Conservation (phyloP, 30 jellyfish, hydroid and myxozoan species). For the Aurelia sp. region DNA sequence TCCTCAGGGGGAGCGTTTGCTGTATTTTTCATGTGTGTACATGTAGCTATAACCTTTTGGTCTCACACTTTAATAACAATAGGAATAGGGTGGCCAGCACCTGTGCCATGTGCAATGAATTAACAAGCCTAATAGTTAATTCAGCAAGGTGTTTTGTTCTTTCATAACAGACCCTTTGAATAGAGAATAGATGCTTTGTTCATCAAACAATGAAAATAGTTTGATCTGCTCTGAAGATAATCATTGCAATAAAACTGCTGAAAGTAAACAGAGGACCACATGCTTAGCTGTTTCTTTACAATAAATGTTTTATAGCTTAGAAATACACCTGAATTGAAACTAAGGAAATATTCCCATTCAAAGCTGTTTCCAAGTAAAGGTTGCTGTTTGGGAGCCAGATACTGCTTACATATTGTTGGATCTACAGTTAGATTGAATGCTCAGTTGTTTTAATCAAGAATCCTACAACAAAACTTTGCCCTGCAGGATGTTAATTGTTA, state of each 20-base stretch:
- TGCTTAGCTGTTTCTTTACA: neutral
- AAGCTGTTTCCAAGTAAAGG: too few species aligned
- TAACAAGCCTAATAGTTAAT: neutral
- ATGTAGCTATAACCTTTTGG: too few species aligned
- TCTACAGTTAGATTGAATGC: too few species aligned
- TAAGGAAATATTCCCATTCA: too few species aligned
- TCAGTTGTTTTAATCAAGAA: too few species aligned
- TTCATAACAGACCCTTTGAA: neutral
- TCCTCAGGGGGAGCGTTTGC: too few species aligned
- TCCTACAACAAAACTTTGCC: too few species aligned
- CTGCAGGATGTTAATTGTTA: too few species aligned
- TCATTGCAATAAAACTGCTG: constrained; percentile 38
- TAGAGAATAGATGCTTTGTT: neutral
- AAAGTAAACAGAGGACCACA: constrained; percentile 40
- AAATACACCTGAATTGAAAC: too few species aligned
- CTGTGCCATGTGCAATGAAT: constrained; percentile 38
- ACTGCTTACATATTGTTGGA: neutral
- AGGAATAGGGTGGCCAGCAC: constrained; percentile 41
- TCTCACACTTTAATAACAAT: neutral
- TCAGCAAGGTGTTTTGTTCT: constrained; percentile 32
- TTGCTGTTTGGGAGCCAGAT: neutral
- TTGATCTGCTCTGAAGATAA: constrained; percentile 8
- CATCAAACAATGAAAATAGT: neutral
- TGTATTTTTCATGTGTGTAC: too few species aligned
- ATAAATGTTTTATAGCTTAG: neutral